Percentiles rank a stretch among this genome's conserved stretches.
phyloP scores from a whole-genome alignment of 2,888 invertebrate genomes.

The Tyria jacobaeae region DNA sequence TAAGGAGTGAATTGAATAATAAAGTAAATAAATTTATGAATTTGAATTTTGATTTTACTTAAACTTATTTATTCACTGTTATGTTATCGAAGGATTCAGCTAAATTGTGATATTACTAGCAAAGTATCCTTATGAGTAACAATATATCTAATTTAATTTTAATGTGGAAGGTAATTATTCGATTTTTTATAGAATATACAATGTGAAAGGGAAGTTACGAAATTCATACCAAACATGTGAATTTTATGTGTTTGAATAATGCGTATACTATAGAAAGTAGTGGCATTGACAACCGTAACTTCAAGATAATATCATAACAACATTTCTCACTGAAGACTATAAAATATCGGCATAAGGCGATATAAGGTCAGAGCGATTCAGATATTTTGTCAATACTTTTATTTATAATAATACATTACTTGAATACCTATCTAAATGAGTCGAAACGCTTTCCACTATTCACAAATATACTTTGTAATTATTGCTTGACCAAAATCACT shows the following conservation, averaged over 20 bases:
- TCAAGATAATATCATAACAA: background rate
- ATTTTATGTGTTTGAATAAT: background rate
- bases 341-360: background rate
- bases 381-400: constrained; percentile 13
- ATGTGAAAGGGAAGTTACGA: background rate
- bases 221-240: background rate
- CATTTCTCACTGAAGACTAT: background rate
- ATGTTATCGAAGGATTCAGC: background rate
- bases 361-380: constrained; percentile 2
- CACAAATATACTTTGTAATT: constrained; percentile 11
- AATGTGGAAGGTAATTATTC: constrained; percentile 4
- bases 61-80: background rate
- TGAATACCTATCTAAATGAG: constrained; percentile 14
- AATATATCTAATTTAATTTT: background rate
- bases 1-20: background rate
- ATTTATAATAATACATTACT: constrained; percentile 10
- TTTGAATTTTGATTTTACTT: background rate
- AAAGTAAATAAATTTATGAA: too few relatives aligned
- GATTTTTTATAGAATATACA: background rate
- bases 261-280: background rate
- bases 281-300: background rate
- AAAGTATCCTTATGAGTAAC: background rate
- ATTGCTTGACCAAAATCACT: constrained; percentile 21
- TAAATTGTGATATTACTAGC: background rate
- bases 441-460: constrained; percentile 11